Conservation (phyloP, 37 sponge, comb jelly and placozoan genomes). For the Crambe crambe region DNA sequence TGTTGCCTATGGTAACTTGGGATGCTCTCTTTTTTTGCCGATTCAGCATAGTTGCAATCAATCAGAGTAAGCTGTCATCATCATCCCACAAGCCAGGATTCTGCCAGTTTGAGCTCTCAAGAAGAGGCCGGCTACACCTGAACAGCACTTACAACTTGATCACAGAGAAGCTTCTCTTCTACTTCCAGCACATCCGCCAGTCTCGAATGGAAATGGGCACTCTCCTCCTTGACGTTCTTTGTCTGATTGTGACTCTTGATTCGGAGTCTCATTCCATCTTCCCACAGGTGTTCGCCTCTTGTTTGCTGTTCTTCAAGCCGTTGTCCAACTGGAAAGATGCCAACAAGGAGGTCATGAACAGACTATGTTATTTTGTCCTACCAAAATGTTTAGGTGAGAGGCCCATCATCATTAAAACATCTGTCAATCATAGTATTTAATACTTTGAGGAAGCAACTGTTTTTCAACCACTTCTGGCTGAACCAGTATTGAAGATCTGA, state of each 20-base stretch:
- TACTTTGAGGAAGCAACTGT: too few species aligned
- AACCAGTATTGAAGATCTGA: too few species aligned
- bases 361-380: conserved; percentile 57
- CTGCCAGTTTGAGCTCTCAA: background rate
- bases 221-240: conserved; percentile 49
- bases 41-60: background rate
- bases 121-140: background rate
- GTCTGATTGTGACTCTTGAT: conserved; percentile 36
- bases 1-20: too few species aligned
- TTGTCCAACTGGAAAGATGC: conserved; percentile 9
- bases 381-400: conserved; percentile 55
- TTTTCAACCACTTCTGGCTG: too few species aligned
- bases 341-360: conserved; percentile 18
- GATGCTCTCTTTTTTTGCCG: background rate
- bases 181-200: conserved; percentile 16
- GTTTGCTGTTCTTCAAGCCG: conserved; percentile 48
- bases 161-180: conserved; percentile 34
- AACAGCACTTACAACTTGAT: conserved; percentile 25
- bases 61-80: background rate
- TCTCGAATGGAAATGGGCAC: conserved; percentile 37
- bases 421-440: too few species aligned
- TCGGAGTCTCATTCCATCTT: conserved; percentile 5
- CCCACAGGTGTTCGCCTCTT: conserved; percentile 42
- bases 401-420: background rate
- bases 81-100: background rate